Base-by-base conservation (phyloP, 2,888 invertebrate species). In the Parasteatoda lunata region DNA sequence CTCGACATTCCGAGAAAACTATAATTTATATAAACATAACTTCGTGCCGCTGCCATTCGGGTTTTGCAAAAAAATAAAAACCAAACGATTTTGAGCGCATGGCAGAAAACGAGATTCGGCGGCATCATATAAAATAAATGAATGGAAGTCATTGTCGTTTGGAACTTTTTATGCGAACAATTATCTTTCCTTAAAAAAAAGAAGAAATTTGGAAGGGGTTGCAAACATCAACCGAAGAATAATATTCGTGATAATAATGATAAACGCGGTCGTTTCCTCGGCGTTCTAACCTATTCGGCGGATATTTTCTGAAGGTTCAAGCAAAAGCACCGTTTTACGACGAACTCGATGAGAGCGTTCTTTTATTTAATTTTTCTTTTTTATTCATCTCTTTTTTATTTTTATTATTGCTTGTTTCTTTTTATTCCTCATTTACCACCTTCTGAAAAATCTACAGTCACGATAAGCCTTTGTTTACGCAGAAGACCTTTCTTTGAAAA, bases 111-210 rank as follows among this genome's bases (percentile, higher is more conserved):
- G 15, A 68, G 66, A 9, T 30, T 9, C 66, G 66, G 9, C 45
- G 66, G 66, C 66, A 68, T 15, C 66, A 9, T 5, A 68, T 9
- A 45, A 8, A 80, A 15, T 13, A 5, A 15, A 54, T 77, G 80
- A 86, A 86, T 72, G 66, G 71, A n/a, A 45, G 11, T 54, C 77
- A 77, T 86, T 86, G 77, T 86, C 48, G 52, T 7, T 59, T n/a
- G 59, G 66, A 66, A 4, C 65, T 77, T 85, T 85, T 80, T 80
- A 80, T 77, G 85, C 71, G 76, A 77, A 77, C 80, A 80, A 86
- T 86, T 86, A 86, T 86, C 72, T 70, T 69, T 48, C 59, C 8
- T 9, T 7, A 59, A n/a, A 59, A 59, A 59, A 59, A 8, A 30
- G 30, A 30, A 30, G 30, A 13, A 13, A 11, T 47, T 8, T 45